Evolutionary conservation across 2,888 invertebrate species (phyloP).

Genomic region (Graphium colonna): DNA sequence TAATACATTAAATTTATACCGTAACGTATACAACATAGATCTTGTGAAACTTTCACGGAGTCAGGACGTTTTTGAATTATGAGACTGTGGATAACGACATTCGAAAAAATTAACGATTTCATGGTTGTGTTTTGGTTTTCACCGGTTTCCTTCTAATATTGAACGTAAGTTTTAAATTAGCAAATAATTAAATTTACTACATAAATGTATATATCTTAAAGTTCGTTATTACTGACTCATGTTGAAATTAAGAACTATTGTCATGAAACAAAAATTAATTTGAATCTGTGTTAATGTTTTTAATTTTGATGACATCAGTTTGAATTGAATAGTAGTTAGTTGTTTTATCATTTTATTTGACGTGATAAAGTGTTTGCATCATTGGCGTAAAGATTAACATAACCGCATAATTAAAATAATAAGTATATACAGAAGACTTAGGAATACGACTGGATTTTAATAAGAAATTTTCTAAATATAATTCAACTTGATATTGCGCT

Average conservation of each 20-base stretch:
- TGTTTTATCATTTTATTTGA: too few species aligned
- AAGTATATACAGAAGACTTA: too few species aligned
- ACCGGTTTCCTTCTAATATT: constrained; percentile 51
- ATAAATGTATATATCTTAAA: too few species aligned
- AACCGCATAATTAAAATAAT: too few species aligned
- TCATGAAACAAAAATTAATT: too few species aligned
- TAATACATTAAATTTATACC: not conserved
- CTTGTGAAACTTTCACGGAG: not conserved
- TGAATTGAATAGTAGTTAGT: not conserved
- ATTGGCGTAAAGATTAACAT: too few species aligned
- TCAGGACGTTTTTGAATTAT: constrained; percentile 8
- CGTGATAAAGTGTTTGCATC: too few species aligned
- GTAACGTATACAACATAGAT: not conserved
- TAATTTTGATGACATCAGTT: not conserved
- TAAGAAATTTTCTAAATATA: too few species aligned
- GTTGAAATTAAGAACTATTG: not conserved
- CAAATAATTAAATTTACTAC: constrained; percentile 21
- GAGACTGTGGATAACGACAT: constrained; percentile 25
- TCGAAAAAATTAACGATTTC: constrained; percentile 40
- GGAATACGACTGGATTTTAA: too few species aligned
- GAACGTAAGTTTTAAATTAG: constrained; percentile 52
- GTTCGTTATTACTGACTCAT: not conserved
- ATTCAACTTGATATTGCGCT: too few species aligned
- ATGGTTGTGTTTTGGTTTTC: constrained; percentile 61
- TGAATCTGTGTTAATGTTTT: too few species aligned